A percentile compares a stretch with the other conserved stretches of the same genome.
These are phyloP conservation scores for Echiichthys vipera DNA, from an alignment of 2,797 vertebrate genomes.

Conservation along the genomic window DNA sequence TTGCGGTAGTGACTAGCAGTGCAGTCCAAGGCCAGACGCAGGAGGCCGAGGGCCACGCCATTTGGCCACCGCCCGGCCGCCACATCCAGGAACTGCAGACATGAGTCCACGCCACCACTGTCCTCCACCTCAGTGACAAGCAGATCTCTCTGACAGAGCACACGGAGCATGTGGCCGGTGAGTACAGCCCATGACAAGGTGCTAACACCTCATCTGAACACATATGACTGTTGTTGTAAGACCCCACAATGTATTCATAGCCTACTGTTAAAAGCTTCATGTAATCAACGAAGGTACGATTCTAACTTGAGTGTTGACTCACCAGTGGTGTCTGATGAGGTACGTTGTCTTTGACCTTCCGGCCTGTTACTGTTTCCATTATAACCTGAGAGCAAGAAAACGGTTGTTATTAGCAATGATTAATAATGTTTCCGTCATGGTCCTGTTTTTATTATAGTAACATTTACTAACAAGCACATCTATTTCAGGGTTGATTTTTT, in stretches of 20 bases:
- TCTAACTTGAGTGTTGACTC: constrained; percentile 40
- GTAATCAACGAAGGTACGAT: too few species aligned
- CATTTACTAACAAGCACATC: background rate
- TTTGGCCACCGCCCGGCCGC: constrained; percentile 73
- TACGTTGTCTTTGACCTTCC: constrained; percentile 72
- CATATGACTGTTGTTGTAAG: background rate
- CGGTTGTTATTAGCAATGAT: background rate
- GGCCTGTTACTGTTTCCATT: constrained; percentile 84
- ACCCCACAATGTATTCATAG: background rate
- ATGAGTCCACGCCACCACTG: constrained; percentile 75
- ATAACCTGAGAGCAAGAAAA: constrained; percentile 70
- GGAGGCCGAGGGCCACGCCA: constrained; percentile 67
- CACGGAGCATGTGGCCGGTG: background rate
- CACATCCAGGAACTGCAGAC: constrained; percentile 76
- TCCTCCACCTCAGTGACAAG: constrained; percentile 76
- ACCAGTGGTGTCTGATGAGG: constrained; percentile 78
- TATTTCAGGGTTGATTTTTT: background rate
- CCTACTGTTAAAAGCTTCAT: background rate
- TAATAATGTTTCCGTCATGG: background rate
- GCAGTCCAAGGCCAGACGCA: constrained; percentile 73
- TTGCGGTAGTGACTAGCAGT: constrained; percentile 59
- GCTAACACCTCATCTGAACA: background rate
- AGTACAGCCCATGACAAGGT: too few species aligned
- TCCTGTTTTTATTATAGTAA: background rate
- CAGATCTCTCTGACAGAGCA: constrained; percentile 71